Percentiles rank a stretch among this genome's conserved stretches.
These are phyloP conservation scores for Thereva unica DNA, from an alignment of 2,888 invertebrate species.

Conservation along the genomic window DNA sequence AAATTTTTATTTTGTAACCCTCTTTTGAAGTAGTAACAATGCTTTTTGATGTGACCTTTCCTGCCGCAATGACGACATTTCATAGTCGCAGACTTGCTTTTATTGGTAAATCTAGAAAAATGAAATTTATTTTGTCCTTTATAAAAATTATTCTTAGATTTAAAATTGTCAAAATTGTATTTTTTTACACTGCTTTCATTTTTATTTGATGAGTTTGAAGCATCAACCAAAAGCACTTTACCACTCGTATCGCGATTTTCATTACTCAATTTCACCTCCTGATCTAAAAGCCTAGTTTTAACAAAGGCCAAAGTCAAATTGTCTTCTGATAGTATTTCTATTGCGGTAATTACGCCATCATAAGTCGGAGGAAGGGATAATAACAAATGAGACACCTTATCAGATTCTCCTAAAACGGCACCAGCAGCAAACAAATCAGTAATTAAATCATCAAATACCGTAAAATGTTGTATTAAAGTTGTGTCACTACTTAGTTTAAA, in stretches of 20 bases:
- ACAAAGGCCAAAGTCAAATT: slow-evolving; percentile 50
- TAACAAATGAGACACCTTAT: slow-evolving; percentile 51
- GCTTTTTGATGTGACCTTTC: slow-evolving; percentile 8
- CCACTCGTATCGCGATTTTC: slow-evolving; percentile 18
- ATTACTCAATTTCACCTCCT: slow-evolving; percentile 25
- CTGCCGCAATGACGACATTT: slow-evolving; percentile 13
- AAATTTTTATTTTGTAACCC: not conserved
- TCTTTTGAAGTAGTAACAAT: slow-evolving; percentile 6
- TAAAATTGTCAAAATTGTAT: too few species aligned
- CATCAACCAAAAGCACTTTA: slow-evolving; percentile 14
- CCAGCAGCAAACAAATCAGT: slow-evolving; percentile 50
- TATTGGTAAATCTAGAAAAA: not conserved
- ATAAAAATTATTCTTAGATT: too few species aligned
- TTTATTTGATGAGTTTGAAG: not conserved
- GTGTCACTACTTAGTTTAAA: slow-evolving; percentile 35
- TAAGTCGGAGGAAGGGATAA: slow-evolving; percentile 49
- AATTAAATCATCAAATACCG: slow-evolving; percentile 49
- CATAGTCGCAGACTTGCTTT: too few species aligned
- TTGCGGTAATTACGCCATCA: slow-evolving; percentile 51
- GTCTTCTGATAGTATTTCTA: slow-evolving; percentile 49
- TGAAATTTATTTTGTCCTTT: not conserved
- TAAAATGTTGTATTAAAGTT: slow-evolving; percentile 43
- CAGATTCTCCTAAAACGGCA: slow-evolving; percentile 50
- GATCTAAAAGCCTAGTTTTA: slow-evolving; percentile 47
- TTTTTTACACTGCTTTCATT: too few species aligned